phyloP scores from a whole-genome alignment of 2,888 invertebrate genomes.

The Cheilosia soror region DNA sequence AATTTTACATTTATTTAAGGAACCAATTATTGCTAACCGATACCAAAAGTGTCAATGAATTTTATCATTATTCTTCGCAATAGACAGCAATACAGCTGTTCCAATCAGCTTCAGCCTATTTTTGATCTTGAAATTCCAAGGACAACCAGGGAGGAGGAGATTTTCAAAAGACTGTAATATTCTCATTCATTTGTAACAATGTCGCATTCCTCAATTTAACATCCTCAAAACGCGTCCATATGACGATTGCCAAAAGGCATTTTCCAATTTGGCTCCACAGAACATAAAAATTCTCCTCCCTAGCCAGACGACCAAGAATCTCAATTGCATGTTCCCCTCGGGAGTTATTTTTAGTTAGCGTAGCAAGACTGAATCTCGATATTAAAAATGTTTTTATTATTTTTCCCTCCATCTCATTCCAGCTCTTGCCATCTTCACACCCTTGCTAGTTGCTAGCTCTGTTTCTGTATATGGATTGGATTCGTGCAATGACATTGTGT shows the following conservation, averaged over 20 bases:
- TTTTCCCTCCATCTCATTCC: background rate
- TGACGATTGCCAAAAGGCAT: conserved; percentile 42
- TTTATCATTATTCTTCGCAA: no score
- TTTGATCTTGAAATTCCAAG: no score
- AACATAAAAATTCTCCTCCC: background rate
- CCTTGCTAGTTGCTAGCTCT: conserved; percentile 13
- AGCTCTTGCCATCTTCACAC: conserved; percentile 29
- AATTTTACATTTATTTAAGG: no score
- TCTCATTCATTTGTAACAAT: background rate
- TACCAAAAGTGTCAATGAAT: no score
- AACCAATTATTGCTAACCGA: no score
- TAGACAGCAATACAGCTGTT: no score
- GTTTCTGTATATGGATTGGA: conserved; percentile 9
- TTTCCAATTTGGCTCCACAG: conserved; percentile 3
- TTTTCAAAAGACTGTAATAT: background rate
- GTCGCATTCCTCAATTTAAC: background rate
- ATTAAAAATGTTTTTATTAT: conserved; percentile 16
- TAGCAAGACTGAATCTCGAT: conserved; percentile 56
- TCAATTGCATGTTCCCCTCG: conserved; percentile 28
- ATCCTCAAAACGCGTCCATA: conserved; percentile 16
- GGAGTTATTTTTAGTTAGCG: conserved; percentile 57
- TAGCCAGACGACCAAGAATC: conserved; percentile 26
- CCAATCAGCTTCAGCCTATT: no score
- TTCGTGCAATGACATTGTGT: conserved; percentile 68
- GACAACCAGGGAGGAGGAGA: no score